These are phyloP conservation scores for Hydra vulgaris DNA, from an alignment of 30 jellyfish, hydroid and myxozoan species.

Conservation along the genomic window DNA sequence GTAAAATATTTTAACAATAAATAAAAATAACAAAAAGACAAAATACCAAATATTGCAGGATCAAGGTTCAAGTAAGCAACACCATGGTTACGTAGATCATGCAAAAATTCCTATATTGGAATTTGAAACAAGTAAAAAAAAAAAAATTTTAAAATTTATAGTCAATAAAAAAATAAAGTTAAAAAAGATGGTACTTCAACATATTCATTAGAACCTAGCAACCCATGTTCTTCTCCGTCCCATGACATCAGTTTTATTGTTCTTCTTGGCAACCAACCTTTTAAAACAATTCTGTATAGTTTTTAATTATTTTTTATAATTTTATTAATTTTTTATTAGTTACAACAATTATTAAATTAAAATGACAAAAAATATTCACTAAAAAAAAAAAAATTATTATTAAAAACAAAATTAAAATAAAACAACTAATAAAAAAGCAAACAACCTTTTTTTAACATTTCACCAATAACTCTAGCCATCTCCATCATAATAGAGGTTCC, in stretches of 20 bases:
- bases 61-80: background rate
- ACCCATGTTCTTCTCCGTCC: slow-evolving; percentile 88
- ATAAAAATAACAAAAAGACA: too few species aligned
- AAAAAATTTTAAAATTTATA: too few species aligned
- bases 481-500: slow-evolving; percentile 75
- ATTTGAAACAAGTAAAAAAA: too few species aligned
- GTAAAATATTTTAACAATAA: too few species aligned
- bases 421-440: background rate
- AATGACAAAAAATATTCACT: too few species aligned
- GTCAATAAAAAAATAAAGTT: too few species aligned
- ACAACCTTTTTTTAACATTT: slow-evolving; percentile 44
- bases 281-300: background rate
- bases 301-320: too few species aligned
- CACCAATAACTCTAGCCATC: slow-evolving; percentile 66
- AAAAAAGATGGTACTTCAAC: too few species aligned
- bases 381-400: too few species aligned
- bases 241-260: slow-evolving; percentile 70
- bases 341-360: too few species aligned
- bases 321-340: too few species aligned
- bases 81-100: background rate
- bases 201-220: slow-evolving; percentile 70
- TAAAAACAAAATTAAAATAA: background rate
- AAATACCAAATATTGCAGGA: background rate
- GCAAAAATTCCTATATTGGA: background rate
- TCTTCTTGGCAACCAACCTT: slow-evolving; percentile 91